phyloP scores from a whole-genome alignment of 1,140 invertebrate genomes.

The silkworm (Bombyx mori) region ASM3026992v2 NC_085117.1:20554501-20555000 shows the following conservation, averaged over 20 bases:
- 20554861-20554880: slow-evolving; percentile 21
- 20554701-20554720: slow-evolving; percentile 41
- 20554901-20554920: neutral
- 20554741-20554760: slow-evolving; percentile 66
- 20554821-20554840: slow-evolving; percentile 33
- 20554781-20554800: slow-evolving; percentile 67
- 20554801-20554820: slow-evolving; percentile 59
- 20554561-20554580: slow-evolving; percentile 53
- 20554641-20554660: too few relatives aligned
- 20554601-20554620: slow-evolving; percentile 44
- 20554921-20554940: neutral
- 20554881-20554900: slow-evolving; percentile 26
- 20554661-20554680: too few relatives aligned
- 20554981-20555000: too few relatives aligned
- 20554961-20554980: too few relatives aligned
- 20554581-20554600: slow-evolving; percentile 61
- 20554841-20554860: slow-evolving; percentile 21
- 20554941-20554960: neutral
- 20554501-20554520: slow-evolving; percentile 37
- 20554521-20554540: slow-evolving; percentile 56
- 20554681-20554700: too few relatives aligned
- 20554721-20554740: slow-evolving; percentile 68
- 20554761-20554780: slow-evolving; percentile 39
- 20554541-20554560: slow-evolving; percentile 52
- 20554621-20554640: slow-evolving; percentile 13